Base-by-base conservation (phyloP, 30 jellyfish, hydroid and myxozoan genomes). In the Aurelia sp. region DNA sequence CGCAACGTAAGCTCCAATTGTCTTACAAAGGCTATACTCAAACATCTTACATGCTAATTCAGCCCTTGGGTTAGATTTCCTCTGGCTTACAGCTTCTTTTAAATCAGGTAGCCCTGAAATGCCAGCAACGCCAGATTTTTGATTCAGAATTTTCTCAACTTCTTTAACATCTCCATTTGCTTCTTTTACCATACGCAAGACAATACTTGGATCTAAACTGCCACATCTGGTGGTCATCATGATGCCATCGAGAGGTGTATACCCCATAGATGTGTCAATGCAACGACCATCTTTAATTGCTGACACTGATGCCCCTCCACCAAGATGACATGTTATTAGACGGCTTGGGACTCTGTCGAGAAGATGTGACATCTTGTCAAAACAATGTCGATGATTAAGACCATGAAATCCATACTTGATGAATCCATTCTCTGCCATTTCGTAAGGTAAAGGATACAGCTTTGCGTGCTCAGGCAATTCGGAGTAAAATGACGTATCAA, bases 391-490 rank as follows among this genome's bases (percentile, higher is more conserved):
- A 57, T 91, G 97, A 53, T 91, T 91, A 1, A 76, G 84, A 19
- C 97, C 97, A 65, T 91, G 97, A 55, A 91, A 91, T 17, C 97
- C 97, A 79, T 84, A 91, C 53, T 79, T 85, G n/a, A 91, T 55
- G 37, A 76, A 21, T 33, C 93, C 92, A 17, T 73, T 79, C 7
- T 87, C 85, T 55, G 79, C 76, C 84, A 61, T 52, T 30, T 78
- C 82, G 41, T 53, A 65, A 0, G 97, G 97, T 30, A 91, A 47
- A 3, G 94, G 92, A 61, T 91, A 91, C 16, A 77, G 64, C 51
- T 65, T 73, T 6, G 91, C 97, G 68, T 86, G 88, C 18, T 79
- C 81, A 6, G 97, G 96, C 33, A 91, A 20, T 7, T 76, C 91
- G 0, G 90, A 6, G 74, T 83, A 91, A 68, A 91, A 91, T 13